Evolutionary conservation across 2,797 vertebrate species (phyloP).

Genomic region (Falco cherrug): DNA sequence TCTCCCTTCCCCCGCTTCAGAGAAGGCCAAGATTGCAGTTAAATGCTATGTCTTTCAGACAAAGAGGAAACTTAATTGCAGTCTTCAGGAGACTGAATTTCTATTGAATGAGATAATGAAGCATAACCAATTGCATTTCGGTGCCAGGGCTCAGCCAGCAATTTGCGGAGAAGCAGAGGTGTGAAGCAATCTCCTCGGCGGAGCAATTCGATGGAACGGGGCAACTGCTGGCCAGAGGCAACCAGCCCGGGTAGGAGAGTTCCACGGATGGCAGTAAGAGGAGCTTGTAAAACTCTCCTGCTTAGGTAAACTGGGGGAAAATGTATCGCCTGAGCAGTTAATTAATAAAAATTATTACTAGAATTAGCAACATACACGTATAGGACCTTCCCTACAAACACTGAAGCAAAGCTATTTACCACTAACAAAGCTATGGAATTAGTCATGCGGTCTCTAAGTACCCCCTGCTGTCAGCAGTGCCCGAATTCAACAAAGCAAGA

Average conservation of each 20-base stretch:
- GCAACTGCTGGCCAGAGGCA: neutral
- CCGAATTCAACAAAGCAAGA: constrained; percentile 36
- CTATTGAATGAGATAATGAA: constrained; percentile 65
- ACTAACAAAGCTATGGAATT: neutral
- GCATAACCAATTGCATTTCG: constrained; percentile 53
- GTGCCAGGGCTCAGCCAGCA: constrained; percentile 33
- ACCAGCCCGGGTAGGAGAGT: neutral
- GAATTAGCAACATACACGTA: neutral
- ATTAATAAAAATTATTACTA: neutral
- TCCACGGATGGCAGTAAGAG: neutral
- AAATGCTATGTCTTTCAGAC: constrained; percentile 28
- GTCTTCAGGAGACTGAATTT: constrained; percentile 59
- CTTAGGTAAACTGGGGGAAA: neutral
- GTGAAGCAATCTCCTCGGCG: neutral
- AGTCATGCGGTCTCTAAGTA: neutral
- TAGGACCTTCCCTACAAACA: neutral
- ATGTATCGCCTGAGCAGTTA: neutral
- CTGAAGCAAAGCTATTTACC: neutral
- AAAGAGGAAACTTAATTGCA: constrained; percentile 57
- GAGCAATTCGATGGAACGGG: constrained; percentile 36
- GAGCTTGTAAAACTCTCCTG: neutral
- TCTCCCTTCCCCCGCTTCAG: neutral
- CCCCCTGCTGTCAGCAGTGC: neutral
- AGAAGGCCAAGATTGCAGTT: constrained; percentile 11
- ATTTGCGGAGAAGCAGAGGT: constrained; percentile 54